Evolutionary conservation across 1,140 invertebrate species (phyloP), one percentile per base, ranked within the genome.

Genomic region (Cataglyphis hispanica): DNA sequence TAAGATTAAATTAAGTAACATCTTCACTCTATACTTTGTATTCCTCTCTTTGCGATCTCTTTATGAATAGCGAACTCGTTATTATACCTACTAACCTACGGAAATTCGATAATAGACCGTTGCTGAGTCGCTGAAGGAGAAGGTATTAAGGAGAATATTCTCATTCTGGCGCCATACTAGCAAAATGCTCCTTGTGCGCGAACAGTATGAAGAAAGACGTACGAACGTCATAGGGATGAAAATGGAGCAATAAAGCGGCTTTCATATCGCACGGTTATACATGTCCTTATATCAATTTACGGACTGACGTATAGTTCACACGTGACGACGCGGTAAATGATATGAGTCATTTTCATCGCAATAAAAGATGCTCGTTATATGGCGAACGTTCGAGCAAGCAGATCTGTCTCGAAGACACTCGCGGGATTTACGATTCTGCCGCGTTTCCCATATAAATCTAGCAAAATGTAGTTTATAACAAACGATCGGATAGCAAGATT

Each of bases 211-310:
- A 64, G 74, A 85, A 76, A 90, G 81, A 74, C 70, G 64, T 85
- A 72, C 74, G 84, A 85, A 90, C 85, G 70, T 80, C 85, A 34
- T 74, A 78, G n/a, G 58, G 84, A 89, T 77, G 89, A 90, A 80
- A 87, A 90, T 81, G 76, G 87, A 74, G 84, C 87, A 90, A 90
- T 90, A 90, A 90, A 89, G 80, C 40, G 25, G 78, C 74, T 87
- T 84, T 70, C 88, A 76, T 90, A 85, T 86, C 58, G 80, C 43
- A 89, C 63, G 84, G 88, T 89, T 89, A 89, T 84, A 89, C 86
- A 86, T 83, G 86, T 89, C 63, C 83, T 87, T 78, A 87, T 89
- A 89, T 89, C 85, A 89, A 89, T 90, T 90, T 89, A 80, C 85
- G 75, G 63, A 80, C 78, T 70, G 83, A 87, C 85, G 83, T 86